phyloP scores from a whole-genome alignment of 2,113 vertebrate species.

The Sturnus vulgaris region DNA sequence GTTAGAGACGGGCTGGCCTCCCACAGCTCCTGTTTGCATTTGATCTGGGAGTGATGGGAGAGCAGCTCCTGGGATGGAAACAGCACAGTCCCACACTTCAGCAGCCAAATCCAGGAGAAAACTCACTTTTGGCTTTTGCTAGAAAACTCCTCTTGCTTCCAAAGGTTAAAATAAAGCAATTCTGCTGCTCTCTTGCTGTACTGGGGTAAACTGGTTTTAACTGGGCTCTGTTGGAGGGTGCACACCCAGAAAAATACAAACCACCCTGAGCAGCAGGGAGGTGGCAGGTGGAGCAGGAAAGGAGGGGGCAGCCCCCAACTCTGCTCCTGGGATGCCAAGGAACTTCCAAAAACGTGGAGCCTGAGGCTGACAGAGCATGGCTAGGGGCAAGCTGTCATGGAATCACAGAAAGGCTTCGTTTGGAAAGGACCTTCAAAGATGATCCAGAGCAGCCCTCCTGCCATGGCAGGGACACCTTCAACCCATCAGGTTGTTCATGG shows the following conservation, averaged over 20 bases:
- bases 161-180: neutral
- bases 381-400: neutral
- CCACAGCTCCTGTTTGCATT: conserved; percentile 60
- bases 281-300: neutral
- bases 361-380: rapidly evolving
- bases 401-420: too few relatives aligned
- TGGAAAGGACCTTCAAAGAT: neutral
- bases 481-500: neutral
- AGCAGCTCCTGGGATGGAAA: conserved; percentile 29
- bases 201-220: neutral
- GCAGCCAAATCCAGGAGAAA: neutral
- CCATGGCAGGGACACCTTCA: neutral
- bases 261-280: neutral
- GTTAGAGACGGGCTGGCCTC: conserved; percentile 49
- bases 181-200: rapidly evolving
- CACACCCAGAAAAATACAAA: neutral
- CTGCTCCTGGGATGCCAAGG: neutral
- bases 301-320: rapidly evolving
- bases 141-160: rapidly evolving
- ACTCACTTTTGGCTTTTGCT: neutral
- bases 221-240: neutral
- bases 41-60: conserved; percentile 46
- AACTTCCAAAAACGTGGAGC: neutral
- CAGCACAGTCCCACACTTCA: neutral
- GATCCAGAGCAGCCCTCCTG: neutral